phyloP scores from a whole-genome alignment of 2,888 invertebrate species.

The Malthinus seriepunctatus region DNA sequence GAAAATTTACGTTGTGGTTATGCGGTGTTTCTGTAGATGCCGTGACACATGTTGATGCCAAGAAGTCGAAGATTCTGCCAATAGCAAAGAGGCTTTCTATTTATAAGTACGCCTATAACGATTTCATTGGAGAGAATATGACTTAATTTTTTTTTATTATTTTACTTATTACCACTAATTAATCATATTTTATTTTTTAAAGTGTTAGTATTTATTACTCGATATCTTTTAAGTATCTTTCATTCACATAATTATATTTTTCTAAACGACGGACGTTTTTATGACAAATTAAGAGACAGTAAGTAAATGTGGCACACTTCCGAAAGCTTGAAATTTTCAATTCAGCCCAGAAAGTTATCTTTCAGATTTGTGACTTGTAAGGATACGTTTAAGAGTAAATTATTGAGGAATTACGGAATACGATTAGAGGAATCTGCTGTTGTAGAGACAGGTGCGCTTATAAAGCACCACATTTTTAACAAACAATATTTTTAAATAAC shows the following conservation, averaged over 20 bases:
- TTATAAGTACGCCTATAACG: constrained; percentile 27
- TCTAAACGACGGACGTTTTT: too few species aligned
- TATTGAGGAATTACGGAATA: too few species aligned
- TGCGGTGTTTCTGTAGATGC: constrained; percentile 5
- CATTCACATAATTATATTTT: not conserved
- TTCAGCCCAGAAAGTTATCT: too few species aligned
- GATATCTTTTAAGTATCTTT: not conserved
- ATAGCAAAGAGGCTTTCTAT: constrained; percentile 20
- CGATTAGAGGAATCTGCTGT: too few species aligned
- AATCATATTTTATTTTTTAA: constrained; percentile 5
- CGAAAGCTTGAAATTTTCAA: too few species aligned
- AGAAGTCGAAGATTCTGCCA: constrained; percentile 28
- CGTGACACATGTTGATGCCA: constrained; percentile 26
- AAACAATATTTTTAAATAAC: too few species aligned
- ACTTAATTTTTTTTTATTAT: constrained; percentile 19
- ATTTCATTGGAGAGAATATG: constrained; percentile 21
- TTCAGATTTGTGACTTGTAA: too few species aligned
- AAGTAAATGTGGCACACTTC: too few species aligned
- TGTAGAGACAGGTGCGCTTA: too few species aligned
- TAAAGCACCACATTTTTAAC: too few species aligned
- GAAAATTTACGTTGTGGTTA: not conserved
- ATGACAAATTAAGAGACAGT: too few species aligned
- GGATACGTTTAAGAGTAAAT: too few species aligned
- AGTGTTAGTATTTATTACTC: constrained; percentile 10
- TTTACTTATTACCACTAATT: constrained; percentile 16